phyloP scores from a whole-genome alignment of 1,140 invertebrate genomes.

The Chrysopa pallens region DNA sequence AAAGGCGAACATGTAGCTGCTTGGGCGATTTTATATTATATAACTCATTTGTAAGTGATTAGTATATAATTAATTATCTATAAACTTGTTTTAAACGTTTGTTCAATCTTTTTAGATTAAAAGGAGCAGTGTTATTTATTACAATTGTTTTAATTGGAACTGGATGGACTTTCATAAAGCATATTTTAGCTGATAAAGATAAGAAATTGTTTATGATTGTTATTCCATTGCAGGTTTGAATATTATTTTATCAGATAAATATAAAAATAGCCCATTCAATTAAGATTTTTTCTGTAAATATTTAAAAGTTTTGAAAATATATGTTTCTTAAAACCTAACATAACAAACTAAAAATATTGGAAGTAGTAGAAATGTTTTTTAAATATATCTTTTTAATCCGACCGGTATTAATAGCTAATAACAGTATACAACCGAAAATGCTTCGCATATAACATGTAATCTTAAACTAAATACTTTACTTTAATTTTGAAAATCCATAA shows the following conservation, averaged over 20 bases:
- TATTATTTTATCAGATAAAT: conserved; percentile 1
- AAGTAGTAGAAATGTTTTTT: too few relatives aligned
- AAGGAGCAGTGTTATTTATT: conserved; percentile 88
- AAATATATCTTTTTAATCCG: too few relatives aligned
- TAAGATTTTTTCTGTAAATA: background rate
- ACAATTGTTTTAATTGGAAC: conserved; percentile 94
- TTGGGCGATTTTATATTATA: conserved; percentile 94
- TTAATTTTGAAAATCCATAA: too few relatives aligned
- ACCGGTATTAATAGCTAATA: too few relatives aligned
- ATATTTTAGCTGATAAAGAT: conserved; percentile 88
- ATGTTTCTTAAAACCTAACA: too few relatives aligned
- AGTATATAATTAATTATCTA: background rate
- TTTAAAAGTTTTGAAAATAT: background rate
- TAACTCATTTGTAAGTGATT: conserved; percentile 72
- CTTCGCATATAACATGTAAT: too few relatives aligned
- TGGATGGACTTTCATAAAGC: conserved; percentile 98
- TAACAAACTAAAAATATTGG: too few relatives aligned
- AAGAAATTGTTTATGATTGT: conserved; percentile 98
- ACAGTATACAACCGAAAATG: too few relatives aligned
- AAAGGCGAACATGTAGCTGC: conserved; percentile 87
- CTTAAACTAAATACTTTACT: too few relatives aligned
- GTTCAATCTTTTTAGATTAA: conserved; percentile 36
- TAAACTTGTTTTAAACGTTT: conserved; percentile 12
- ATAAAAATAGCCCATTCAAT: background rate
- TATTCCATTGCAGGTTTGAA: conserved; percentile 78